These are phyloP conservation scores for Macaria liturata DNA, from an alignment of 2,888 invertebrate genomes.

Conservation along the genomic window DNA sequence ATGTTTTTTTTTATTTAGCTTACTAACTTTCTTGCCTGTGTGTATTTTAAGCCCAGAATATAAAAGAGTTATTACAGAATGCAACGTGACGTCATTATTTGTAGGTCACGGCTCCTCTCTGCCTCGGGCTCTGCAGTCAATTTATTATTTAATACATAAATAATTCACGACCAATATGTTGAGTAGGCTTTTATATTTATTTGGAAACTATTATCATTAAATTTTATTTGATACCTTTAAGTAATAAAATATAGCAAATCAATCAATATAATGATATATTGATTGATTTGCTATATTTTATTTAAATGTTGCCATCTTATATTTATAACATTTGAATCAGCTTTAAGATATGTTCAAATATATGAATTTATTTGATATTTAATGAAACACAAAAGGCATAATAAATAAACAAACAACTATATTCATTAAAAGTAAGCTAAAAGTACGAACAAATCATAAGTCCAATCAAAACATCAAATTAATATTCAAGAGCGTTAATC, in stretches of 20 bases:
- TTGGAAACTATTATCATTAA: slow-evolving; percentile 7
- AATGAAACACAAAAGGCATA: too few relatives aligned
- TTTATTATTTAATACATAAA: slow-evolving; percentile 17
- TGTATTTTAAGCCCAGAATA: slow-evolving; percentile 30
- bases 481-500: slow-evolving; percentile 23
- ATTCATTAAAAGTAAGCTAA: too few relatives aligned
- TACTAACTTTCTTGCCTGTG: slow-evolving; percentile 23
- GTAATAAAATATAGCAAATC: too few relatives aligned
- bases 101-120: slow-evolving; percentile 64
- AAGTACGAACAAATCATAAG: too few relatives aligned
- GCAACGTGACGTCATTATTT: slow-evolving; percentile 59
- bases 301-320: neutral
- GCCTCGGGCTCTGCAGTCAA: slow-evolving; percentile 27
- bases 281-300: slow-evolving; percentile 8
- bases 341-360: too few relatives aligned
- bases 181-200: slow-evolving; percentile 12
- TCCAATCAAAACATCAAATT: slow-evolving; percentile 2
- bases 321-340: too few relatives aligned
- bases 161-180: slow-evolving; percentile 2
- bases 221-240: slow-evolving; percentile 8
- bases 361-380: too few relatives aligned
- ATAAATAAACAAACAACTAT: too few relatives aligned
- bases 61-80: neutral
- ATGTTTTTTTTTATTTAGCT: neutral
- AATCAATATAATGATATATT: too few relatives aligned